Conservation (phyloP, 2,888 invertebrate species). For the Sicus ferrugineus region DNA sequence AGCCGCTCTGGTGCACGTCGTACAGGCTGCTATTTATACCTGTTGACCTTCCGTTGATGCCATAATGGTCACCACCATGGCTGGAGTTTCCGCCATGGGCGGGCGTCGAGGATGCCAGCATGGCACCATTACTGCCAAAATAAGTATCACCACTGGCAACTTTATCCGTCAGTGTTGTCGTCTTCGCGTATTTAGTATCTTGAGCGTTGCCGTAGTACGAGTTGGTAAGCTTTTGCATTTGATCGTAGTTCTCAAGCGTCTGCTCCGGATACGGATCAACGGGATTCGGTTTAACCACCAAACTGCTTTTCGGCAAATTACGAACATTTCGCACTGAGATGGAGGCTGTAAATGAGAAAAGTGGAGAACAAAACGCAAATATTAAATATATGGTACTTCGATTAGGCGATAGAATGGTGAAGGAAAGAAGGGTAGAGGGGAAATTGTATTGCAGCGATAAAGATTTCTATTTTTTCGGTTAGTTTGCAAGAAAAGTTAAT, state of each 20-base stretch:
- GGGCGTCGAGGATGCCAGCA: constrained; percentile 51
- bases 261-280: constrained; percentile 51
- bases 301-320: constrained; percentile 62
- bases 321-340: constrained; percentile 70
- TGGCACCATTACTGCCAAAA: constrained; percentile 39
- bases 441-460: too few relatives aligned
- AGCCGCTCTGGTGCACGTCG: constrained; percentile 40
- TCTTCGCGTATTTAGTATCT: constrained; percentile 62
- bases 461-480: too few relatives aligned
- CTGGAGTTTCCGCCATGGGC: constrained; percentile 37
- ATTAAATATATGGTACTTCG: too few relatives aligned
- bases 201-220: constrained; percentile 56
- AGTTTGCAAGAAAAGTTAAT: too few relatives aligned
- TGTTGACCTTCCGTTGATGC: constrained; percentile 17
- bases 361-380: too few relatives aligned
- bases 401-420: too few relatives aligned
- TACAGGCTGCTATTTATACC: constrained; percentile 38
- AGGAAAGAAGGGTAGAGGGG: constrained; percentile 28
- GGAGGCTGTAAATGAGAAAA: constrained; percentile 69
- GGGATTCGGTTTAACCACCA: constrained; percentile 63
- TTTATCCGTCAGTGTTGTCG: constrained; percentile 56
- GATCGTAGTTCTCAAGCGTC: constrained; percentile 54
- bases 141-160: constrained; percentile 39
- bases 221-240: constrained; percentile 56
- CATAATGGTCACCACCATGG: constrained; percentile 33